Evolutionary conservation across 2,888 invertebrate species (phyloP), one percentile per base, ranked within the genome.

Genomic region (Lamellibrachia satsuma): DNA sequence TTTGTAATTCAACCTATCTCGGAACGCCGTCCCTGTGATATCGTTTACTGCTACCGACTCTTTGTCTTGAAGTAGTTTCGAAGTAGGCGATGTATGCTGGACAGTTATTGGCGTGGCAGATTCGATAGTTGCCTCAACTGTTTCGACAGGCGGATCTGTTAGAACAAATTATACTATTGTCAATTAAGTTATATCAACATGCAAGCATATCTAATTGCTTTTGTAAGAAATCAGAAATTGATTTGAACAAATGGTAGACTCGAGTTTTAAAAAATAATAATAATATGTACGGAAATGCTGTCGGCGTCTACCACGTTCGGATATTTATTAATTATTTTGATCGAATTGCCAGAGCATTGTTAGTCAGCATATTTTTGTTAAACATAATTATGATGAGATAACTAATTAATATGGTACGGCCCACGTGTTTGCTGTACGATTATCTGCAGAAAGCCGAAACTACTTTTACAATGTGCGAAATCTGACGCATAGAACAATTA

Each of bases 121-220:
- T 3, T 75, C 75, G n/a, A 75, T 75, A 15, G 75, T 75, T 6
- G 75, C 75, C 75, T 75, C 75, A n/a, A 75, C 75, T 22, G 75
- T 75, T 75, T 75, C 75, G 75, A 75, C 75, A 75, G 75, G 75
- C 75, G 75, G 75, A 75, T 75, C 75, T 75, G 75, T 75, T 75
- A 6, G 75, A 22, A 75, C 3, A n/a, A 75, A 15, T 15, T 15
- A 15, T 39, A 39, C 39, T 39, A 2, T 75, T 75, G 75, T 15
- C 6, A 15, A 75, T 75, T 75, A n/a, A 75, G 22, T 75, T 75
- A 1, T 39, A 39, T 39, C 39, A 39, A 0, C 3, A 3, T 22
- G 11, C 6, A 22, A 22, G 22, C n/a, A 75, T 11, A 75, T 75
- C 0, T 55, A 55, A 55, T 55, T 9, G 55, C 9, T 55, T 55